Conservation (phyloP, 2,113 vertebrate genomes). For the Nerophis ophidion region DNA sequence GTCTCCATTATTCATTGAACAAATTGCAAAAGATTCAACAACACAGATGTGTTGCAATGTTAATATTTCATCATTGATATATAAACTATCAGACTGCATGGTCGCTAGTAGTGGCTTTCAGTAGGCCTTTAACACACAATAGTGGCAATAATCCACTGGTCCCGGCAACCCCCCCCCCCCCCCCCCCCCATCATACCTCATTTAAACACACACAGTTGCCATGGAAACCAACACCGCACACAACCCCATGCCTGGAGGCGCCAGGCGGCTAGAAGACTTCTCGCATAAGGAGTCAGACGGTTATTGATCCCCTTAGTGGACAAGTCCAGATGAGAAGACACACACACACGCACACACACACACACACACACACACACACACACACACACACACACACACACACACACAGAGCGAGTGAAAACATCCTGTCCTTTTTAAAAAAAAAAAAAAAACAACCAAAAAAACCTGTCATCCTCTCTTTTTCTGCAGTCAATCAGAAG, state of each 20-base stretch:
- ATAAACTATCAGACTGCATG: no score
- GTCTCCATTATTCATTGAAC: no score
- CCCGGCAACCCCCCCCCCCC: slow-evolving; percentile 18
- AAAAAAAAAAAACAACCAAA: no score
- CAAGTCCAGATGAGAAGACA: slow-evolving; percentile 26
- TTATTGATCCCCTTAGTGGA: slow-evolving; percentile 59
- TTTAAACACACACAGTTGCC: slow-evolving; percentile 48
- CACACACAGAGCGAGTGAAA: background rate
- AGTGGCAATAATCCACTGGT: slow-evolving; percentile 29
- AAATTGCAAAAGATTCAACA: no score
- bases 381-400: background rate
- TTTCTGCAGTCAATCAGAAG: background rate
- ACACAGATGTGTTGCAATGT: no score
- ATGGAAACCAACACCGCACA: slow-evolving; percentile 63
- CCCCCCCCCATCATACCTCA: slow-evolving; percentile 21
- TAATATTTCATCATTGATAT: no score
- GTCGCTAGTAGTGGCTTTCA: no score
- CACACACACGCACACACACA: background rate
- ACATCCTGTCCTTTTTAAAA: background rate
- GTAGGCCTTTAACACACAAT: slow-evolving; percentile 18
- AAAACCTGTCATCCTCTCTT: background rate
- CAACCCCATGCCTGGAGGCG: slow-evolving; percentile 49
- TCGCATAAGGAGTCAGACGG: slow-evolving; percentile 44
- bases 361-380: slow-evolving; percentile 4
- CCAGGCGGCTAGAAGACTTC: slow-evolving; percentile 42